Percentiles rank a stretch among this genome's conserved stretches.
phyloP scores from a whole-genome alignment of 2,888 invertebrate genomes.

The Tanypteryx hageni region DNA sequence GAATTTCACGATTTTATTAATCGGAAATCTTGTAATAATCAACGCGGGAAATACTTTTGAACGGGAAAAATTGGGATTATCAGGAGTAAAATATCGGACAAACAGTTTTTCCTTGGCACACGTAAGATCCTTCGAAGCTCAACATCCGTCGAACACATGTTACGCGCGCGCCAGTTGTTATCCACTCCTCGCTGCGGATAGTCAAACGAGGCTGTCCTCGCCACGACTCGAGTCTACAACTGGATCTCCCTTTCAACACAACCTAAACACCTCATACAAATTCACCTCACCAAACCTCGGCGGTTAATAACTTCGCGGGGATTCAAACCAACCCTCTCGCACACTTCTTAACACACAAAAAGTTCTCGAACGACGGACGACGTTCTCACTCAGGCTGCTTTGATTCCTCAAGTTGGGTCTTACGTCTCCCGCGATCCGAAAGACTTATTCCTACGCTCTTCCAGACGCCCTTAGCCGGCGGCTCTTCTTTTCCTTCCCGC shows the following conservation, averaged over 20 bases:
- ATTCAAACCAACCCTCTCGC: neutral
- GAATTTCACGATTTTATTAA: too few species aligned
- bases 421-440: neutral
- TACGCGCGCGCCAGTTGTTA: too few species aligned
- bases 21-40: too few species aligned
- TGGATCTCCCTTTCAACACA: neutral
- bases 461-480: constrained; percentile 10
- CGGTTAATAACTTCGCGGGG: neutral
- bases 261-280: neutral
- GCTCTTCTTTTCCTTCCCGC: neutral
- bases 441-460: neutral
- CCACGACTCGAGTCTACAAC: neutral
- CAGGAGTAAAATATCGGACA: too few species aligned
- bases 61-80: too few species aligned
- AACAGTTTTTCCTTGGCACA: too few species aligned
- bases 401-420: neutral
- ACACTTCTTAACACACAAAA: neutral
- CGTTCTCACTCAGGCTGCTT: neutral
- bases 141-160: too few species aligned
- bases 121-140: too few species aligned
- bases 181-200: too few species aligned
- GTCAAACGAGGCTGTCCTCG: too few species aligned
- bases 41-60: too few species aligned
- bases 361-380: neutral
- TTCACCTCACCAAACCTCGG: neutral